Evolutionary conservation across 2,797 vertebrate species (phyloP), one percentile per base, ranked within the genome.

Genomic region (Spinibarbus caldwelli): DNA sequence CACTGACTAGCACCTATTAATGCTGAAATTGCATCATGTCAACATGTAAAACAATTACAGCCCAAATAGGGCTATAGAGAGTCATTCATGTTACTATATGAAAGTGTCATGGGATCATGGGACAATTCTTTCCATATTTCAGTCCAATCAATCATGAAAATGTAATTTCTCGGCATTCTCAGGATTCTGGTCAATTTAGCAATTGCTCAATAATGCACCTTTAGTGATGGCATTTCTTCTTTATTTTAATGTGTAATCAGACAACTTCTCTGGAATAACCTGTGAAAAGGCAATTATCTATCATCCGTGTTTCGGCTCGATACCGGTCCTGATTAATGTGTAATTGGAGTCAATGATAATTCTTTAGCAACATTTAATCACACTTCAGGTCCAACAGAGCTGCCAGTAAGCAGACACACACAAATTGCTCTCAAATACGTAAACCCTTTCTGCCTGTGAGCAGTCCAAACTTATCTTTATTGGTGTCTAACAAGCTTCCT

Each of bases 311-410:
- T 84, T 52, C 34, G 7, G 82, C 73, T 84, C 62, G n/a, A 84
- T 77, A 70, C 43, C 23, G 11, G 23, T 75, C 54, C 62, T 49
- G 59, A 43, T 70, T 76, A 77, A 84, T 81, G 49, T 19, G 41
- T 87, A 84, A 84, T 81, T 87, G 71, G 82, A 84, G 77, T 73
- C 82, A 68, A 57, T 84, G 77, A 80, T 87, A 79, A 67, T 67
- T 59, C 72, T 75, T 84, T 31, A 62, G 76, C 59, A 72, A 76
- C 49, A 67, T 43, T 84, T 75, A 80, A 84, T 81, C 62, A 71
- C 62, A 75, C 62, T 84, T 76, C 68, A 84, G 34, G 17, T 77
- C 34, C 57, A 77, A 72, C 41, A 31, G 17, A 84, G 78, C 67
- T 41, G 66, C 38, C 78, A 71, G 78, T 80, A 84, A 75, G 29